These are phyloP conservation scores for Coelinius sp. DNA, from an alignment of 2,888 invertebrate genomes.

Conservation along the genomic window DNA sequence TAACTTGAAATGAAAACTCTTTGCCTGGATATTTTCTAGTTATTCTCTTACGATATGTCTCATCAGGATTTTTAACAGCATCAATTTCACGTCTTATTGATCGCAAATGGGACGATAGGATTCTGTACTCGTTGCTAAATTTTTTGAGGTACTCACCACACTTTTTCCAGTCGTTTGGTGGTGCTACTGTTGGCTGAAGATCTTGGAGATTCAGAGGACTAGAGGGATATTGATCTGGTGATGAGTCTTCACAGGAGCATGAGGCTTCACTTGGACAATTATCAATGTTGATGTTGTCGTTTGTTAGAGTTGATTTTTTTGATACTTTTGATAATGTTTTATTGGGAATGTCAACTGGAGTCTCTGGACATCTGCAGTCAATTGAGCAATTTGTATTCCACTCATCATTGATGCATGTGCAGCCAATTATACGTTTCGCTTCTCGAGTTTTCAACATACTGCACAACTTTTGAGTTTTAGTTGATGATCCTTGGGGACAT, in stretches of 20 bases:
- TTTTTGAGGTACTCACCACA: conserved; percentile 41
- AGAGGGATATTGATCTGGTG: background rate
- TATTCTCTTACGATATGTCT: conserved; percentile 32
- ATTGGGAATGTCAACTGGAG: background rate
- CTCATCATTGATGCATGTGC: conserved; percentile 38
- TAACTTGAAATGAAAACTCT: conserved; percentile 47
- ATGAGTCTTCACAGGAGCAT: conserved; percentile 1
- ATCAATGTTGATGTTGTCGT: background rate
- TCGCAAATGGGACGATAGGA: conserved; percentile 38
- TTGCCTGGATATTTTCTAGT: conserved; percentile 44
- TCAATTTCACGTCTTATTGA: conserved; percentile 41
- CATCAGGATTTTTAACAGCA: background rate
- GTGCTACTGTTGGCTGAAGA: conserved; percentile 38
- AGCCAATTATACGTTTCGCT: conserved; percentile 34
- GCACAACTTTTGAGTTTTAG: conserved; percentile 41
- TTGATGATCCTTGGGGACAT: background rate
- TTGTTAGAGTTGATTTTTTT: background rate
- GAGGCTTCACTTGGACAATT: background rate
- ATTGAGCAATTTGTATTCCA: conserved; percentile 29
- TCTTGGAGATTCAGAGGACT: conserved; percentile 9
- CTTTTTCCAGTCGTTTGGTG: conserved; percentile 42
- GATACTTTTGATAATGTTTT: background rate
- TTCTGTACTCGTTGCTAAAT: conserved; percentile 46
- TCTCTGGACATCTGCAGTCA: conserved; percentile 44
- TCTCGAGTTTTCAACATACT: conserved; percentile 37